Conservation (phyloP, 2,888 invertebrate genomes). For the Timema podura region DNA sequence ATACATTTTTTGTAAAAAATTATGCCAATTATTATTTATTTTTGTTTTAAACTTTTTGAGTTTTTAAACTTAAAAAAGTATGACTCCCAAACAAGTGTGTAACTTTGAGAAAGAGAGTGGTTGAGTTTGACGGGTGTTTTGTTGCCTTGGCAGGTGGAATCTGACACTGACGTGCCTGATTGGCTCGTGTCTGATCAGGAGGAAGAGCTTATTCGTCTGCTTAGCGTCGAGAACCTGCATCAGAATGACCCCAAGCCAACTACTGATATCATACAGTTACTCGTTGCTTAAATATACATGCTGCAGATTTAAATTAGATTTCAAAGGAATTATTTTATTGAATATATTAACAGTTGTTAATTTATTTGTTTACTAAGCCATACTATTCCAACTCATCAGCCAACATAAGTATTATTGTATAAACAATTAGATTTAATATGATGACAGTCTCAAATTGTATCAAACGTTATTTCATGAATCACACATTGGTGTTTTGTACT, state of each 20-base stretch:
- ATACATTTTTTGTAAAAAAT: background rate
- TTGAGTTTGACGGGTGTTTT: slow-evolving; percentile 25
- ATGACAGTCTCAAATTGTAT: too few relatives aligned
- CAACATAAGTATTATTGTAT: too few relatives aligned
- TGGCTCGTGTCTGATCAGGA: slow-evolving; percentile 76
- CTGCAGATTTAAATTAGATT: background rate
- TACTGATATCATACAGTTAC: slow-evolving; percentile 30
- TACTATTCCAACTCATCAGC: too few relatives aligned
- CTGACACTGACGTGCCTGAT: slow-evolving; percentile 57
- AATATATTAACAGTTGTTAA: too few relatives aligned
- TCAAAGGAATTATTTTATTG: too few relatives aligned
- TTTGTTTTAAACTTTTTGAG: slow-evolving; percentile 15
- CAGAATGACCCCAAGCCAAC: slow-evolving; percentile 31
- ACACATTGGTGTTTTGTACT: too few relatives aligned
- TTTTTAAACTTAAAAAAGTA: slow-evolving; percentile 1
- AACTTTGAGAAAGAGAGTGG: slow-evolving; percentile 10
- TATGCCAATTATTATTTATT: slow-evolving; percentile 14
- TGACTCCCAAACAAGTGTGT: background rate
- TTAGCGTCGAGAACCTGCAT: slow-evolving; percentile 51
- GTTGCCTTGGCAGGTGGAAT: slow-evolving; percentile 45
- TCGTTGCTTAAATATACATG: slow-evolving; percentile 25
- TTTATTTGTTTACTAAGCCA: too few relatives aligned
- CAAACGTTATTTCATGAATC: too few relatives aligned
- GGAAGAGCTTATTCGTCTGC: slow-evolving; percentile 68
- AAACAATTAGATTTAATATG: too few relatives aligned